These are phyloP conservation scores for Macquaria ambigua DNA, from an alignment of 2,113 vertebrate genomes.

Conservation along the genomic window DNA sequence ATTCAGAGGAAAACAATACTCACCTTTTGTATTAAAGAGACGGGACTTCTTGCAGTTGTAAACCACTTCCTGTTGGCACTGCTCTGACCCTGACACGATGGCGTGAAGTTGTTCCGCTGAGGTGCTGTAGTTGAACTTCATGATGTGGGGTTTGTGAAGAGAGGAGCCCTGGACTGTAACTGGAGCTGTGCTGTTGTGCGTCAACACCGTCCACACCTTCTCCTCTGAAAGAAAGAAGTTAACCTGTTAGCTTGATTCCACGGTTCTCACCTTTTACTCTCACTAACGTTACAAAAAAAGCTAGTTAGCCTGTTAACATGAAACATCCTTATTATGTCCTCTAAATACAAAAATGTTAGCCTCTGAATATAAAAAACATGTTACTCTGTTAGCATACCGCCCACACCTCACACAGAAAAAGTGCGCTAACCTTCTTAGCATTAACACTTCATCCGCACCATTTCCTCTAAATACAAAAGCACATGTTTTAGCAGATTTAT, in stretches of 20 bases:
- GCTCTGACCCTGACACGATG: slow-evolving; percentile 88
- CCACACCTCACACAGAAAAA: too few species aligned
- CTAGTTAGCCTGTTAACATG: too few species aligned
- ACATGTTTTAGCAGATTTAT: not conserved
- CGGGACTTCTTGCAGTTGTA: slow-evolving; percentile 94
- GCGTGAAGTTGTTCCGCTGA: slow-evolving; percentile 89
- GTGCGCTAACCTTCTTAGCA: not conserved
- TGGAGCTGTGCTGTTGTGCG: slow-evolving; percentile 90
- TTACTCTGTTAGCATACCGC: too few species aligned
- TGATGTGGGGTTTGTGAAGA: slow-evolving; percentile 83
- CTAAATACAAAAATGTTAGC: too few species aligned
- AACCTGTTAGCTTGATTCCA: not conserved
- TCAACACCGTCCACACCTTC: slow-evolving; percentile 92
- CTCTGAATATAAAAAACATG: too few species aligned
- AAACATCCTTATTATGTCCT: too few species aligned
- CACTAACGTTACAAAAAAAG: too few species aligned
- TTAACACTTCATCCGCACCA: not conserved
- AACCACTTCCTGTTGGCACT: slow-evolving; percentile 94
- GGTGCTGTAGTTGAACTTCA: slow-evolving; percentile 89
- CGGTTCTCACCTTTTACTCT: not conserved
- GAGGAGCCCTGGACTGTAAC: slow-evolving; percentile 85
- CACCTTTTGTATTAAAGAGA: slow-evolving; percentile 93
- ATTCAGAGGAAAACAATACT: slow-evolving; percentile 9
- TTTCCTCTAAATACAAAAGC: not conserved
- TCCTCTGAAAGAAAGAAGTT: slow-evolving; percentile 84